Evolutionary conservation across 2,113 vertebrate species (phyloP).

Genomic region (Irena cyanogastra): DNA sequence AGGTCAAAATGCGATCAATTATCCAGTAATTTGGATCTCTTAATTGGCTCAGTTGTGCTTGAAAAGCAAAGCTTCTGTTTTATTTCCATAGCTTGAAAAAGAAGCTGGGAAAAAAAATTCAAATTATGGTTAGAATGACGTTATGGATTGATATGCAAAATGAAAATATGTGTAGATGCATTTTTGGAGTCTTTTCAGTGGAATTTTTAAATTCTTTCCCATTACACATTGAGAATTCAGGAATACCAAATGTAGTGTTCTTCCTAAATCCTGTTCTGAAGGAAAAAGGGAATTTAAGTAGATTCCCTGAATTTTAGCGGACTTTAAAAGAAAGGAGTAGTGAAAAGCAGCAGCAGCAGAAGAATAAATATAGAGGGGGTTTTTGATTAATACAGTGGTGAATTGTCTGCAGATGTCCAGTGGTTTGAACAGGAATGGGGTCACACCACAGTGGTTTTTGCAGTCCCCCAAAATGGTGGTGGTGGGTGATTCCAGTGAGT

Average conservation of each 20-base stretch:
- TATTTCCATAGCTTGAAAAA: constrained; percentile 2
- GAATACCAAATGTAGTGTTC: background rate
- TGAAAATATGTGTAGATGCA: background rate
- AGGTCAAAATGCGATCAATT: constrained; percentile 70
- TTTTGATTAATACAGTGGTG: background rate
- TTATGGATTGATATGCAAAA: background rate
- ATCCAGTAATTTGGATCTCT: constrained; percentile 47
- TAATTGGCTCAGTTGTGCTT: constrained; percentile 63
- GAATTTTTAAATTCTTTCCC: background rate
- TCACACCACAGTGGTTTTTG: no score
- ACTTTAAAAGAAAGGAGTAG: background rate
- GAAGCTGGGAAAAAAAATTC: background rate
- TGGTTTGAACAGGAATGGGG: background rate
- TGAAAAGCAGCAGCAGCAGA: background rate
- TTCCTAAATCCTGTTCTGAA: background rate
- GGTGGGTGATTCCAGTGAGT: background rate
- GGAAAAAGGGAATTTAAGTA: background rate
- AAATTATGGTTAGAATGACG: background rate
- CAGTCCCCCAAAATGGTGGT: no score
- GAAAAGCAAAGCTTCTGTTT: constrained; percentile 34
- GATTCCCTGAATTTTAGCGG: background rate
- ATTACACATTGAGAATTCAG: background rate
- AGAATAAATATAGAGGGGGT: fast-evolving
- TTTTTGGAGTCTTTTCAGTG: background rate
- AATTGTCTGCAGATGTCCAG: background rate